Percentiles rank a stretch among this genome's conserved stretches.
These are phyloP conservation scores for Pyrocephalus nanus DNA, from an alignment of 2,797 vertebrate genomes.

Conservation along the genomic window DNA sequence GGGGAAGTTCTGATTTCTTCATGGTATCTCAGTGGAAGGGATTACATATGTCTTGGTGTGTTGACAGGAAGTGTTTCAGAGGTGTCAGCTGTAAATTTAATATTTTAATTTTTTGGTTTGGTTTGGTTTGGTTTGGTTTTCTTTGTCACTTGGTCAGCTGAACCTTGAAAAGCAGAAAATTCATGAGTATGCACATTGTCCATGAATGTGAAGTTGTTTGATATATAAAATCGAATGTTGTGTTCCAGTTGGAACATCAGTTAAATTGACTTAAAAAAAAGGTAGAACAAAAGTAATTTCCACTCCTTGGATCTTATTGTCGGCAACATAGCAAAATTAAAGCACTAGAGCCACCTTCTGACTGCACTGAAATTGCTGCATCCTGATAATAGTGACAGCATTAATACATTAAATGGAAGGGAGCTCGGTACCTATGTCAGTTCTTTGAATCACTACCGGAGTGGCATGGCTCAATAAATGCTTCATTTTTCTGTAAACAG, in stretches of 20 bases:
- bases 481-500: not conserved
- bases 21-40: not conserved
- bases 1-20: not conserved
- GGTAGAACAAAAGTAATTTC: slow-evolving; percentile 66
- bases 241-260: slow-evolving; percentile 60
- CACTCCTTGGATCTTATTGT: slow-evolving; percentile 73
- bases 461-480: slow-evolving; percentile 35
- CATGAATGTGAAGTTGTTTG: not conserved
- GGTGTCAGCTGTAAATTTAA: not conserved
- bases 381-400: slow-evolving; percentile 50
- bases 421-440: slow-evolving; percentile 21
- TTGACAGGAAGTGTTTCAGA: not conserved
- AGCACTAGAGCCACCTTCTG: slow-evolving; percentile 96
- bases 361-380: slow-evolving; percentile 83
- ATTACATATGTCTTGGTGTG: not conserved
- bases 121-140: slow-evolving; percentile 1
- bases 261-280: slow-evolving; percentile 66
- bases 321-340: slow-evolving; percentile 86
- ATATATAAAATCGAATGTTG: slow-evolving; percentile 63
- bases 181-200: not conserved
- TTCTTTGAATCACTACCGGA: slow-evolving; percentile 65
- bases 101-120: not conserved
- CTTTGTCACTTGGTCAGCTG: not conserved
- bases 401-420: slow-evolving; percentile 58
- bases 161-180: slow-evolving; percentile 37